Conservation (phyloP, 1,140 invertebrate species). For the Trichomalopsis sarcophagae region DNA sequence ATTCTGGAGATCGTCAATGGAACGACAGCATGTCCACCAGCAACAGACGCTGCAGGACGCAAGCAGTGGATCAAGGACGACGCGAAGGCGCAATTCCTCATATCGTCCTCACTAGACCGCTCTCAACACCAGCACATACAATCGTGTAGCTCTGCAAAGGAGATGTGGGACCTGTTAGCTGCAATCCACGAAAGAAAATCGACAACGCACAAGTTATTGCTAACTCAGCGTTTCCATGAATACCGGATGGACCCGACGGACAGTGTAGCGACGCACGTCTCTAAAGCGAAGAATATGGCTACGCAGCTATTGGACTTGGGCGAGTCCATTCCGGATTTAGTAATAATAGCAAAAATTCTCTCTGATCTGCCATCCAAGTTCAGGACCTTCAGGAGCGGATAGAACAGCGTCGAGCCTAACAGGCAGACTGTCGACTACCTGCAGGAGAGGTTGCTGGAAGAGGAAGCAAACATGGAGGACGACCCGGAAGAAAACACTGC, state of each 20-base stretch:
- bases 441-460: not conserved
- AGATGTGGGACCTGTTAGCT: slow-evolving; percentile 51
- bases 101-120: slow-evolving; percentile 38
- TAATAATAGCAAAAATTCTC: slow-evolving; percentile 5
- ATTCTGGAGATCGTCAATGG: not conserved
- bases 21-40: not conserved
- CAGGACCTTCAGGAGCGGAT: slow-evolving; percentile 13
- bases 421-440: slow-evolving; percentile 18
- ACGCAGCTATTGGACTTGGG: slow-evolving; percentile 11
- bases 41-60: no score
- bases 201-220: slow-evolving; percentile 44
- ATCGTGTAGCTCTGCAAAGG: slow-evolving; percentile 23
- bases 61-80: slow-evolving; percentile 31
- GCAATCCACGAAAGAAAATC: slow-evolving; percentile 46
- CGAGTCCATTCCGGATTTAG: no score
- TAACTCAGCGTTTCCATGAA: slow-evolving; percentile 49
- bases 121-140: slow-evolving; percentile 30
- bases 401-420: slow-evolving; percentile 26
- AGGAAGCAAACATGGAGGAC: not conserved
- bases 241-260: slow-evolving; percentile 43
- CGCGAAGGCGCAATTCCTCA: slow-evolving; percentile 48
- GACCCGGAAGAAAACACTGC: not conserved
- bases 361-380: slow-evolving; percentile 26
- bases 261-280: slow-evolving; percentile 29
- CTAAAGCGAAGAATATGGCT: slow-evolving; percentile 52